Evolutionary conservation across 1,140 invertebrate genomes (phyloP).

Genomic region (Oedothorax gibbosus): DNA sequence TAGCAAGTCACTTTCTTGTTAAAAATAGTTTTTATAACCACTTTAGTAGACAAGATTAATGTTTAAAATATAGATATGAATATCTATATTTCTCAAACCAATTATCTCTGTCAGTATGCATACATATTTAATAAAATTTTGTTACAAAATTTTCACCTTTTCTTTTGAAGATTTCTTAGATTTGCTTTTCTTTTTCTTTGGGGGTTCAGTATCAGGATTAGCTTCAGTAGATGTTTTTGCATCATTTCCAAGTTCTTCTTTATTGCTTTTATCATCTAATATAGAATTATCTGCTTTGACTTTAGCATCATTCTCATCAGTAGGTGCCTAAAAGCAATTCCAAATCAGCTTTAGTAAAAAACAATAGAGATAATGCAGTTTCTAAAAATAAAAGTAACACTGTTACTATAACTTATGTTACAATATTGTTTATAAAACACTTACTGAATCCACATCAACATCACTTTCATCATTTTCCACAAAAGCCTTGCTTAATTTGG

Average conservation of each 20-base stretch:
- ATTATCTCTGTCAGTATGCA: neutral
- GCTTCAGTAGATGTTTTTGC: neutral
- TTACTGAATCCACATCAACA: slow-evolving; percentile 41
- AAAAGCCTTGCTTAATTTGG: slow-evolving; percentile 47
- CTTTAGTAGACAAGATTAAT: neutral
- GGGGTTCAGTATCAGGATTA: slow-evolving; percentile 8
- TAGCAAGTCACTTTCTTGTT: slow-evolving; percentile 65
- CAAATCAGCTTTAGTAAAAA: neutral
- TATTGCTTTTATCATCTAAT: slow-evolving; percentile 15
- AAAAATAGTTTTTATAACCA: no score
- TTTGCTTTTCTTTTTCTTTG: slow-evolving; percentile 32
- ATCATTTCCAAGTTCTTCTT: neutral
- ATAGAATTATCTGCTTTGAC: slow-evolving; percentile 6
- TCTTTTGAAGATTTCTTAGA: slow-evolving; percentile 27
- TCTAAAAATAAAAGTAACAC: no score
- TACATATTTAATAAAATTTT: neutral
- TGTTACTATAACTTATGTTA: no score
- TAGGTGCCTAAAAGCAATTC: neutral
- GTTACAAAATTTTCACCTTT: slow-evolving; percentile 16
- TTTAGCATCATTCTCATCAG: slow-evolving; percentile 26
- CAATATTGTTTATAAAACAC: neutral
- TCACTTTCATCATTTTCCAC: slow-evolving; percentile 60
- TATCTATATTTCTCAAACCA: neutral
- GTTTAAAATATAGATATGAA: neutral
- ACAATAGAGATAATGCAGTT: neutral